Evolutionary conservation across 1,140 invertebrate genomes (phyloP), one percentile per base, ranked within the genome.

Genomic region (Mamestra configurata): DNA sequence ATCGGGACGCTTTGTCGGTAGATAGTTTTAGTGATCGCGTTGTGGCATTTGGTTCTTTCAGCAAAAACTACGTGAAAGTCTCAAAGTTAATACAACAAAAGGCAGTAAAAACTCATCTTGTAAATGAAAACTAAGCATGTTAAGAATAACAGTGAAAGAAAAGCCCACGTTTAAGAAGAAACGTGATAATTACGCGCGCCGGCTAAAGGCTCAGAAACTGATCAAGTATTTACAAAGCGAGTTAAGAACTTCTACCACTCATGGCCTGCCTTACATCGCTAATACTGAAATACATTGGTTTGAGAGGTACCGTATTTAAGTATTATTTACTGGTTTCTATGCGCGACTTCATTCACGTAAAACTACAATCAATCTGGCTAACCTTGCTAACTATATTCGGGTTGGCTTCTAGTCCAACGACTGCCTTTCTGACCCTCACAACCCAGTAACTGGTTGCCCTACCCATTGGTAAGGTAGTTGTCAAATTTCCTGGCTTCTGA

Each of bases 261-360:
- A 93, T 59, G 90, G 90, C 2, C 75, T 92, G 22, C 82, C 86
- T 66, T 90, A 91, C 79, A 86, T 87, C 27, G 86, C 85, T 15
- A 87, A 93, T 57, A 76, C 80, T 53, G 79, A 87, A 31, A 83
- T 89, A 81, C 86, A 89, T 84, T 89, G 82, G 78, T 71, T 83
- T 31, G 92, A 92, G 66, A 91, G 88, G 92, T 93, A 86, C 77
- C 66, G 27, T 31, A 3, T 1, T 5, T 1, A 31, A 31, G 5
- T 31, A 5, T 31, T 31, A 3, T 1, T 31, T 31, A 31, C 27
- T 31, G 5, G 27, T 1, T 31, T 31, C 27, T 31, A 5, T 5
- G 2, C 1, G 27, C 27, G 27, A 5, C 27, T 31, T 31, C 5
- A 31, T 5, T 31, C 27, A 5, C 27, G 27, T 31, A 1, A 31